These are phyloP conservation scores for Saturnia pavonia DNA, from an alignment of 2,888 invertebrate species.

Conservation along the genomic window DNA sequence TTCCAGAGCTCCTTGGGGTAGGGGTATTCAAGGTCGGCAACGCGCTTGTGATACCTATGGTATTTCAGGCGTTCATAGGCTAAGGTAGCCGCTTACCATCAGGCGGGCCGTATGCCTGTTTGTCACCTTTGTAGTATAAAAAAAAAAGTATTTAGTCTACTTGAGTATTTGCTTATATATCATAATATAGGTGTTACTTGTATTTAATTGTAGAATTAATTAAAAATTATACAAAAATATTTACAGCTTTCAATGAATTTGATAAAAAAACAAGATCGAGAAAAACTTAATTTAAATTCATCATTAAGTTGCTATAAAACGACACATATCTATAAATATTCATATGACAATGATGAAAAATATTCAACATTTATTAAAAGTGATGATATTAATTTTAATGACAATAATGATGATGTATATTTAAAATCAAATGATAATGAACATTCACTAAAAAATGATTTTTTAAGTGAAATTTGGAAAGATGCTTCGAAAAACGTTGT, in stretches of 20 bases:
- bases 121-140: no score
- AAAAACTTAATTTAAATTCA: constrained; percentile 33
- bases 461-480: not conserved
- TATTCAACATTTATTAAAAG: constrained; percentile 6
- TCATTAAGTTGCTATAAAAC: constrained; percentile 24
- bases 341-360: constrained; percentile 22
- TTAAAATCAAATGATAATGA: not conserved
- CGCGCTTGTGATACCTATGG: no score
- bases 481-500: not conserved
- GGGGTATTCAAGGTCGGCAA: no score
- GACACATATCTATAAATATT: constrained; percentile 23
- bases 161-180: not conserved
- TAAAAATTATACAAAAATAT: not conserved
- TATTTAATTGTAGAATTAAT: not conserved
- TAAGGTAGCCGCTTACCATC: no score
- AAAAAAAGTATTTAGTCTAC: no score
- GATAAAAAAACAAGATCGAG: constrained; percentile 32
- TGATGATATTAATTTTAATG: not conserved
- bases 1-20: no score
- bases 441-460: not conserved
- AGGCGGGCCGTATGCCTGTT: no score
- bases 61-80: no score
- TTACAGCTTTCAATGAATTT: constrained; percentile 37
- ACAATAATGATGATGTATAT: not conserved
- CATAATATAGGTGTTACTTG: not conserved